phyloP scores from a whole-genome alignment of 2,113 vertebrate species.

The Ciconia boyciana region DNA sequence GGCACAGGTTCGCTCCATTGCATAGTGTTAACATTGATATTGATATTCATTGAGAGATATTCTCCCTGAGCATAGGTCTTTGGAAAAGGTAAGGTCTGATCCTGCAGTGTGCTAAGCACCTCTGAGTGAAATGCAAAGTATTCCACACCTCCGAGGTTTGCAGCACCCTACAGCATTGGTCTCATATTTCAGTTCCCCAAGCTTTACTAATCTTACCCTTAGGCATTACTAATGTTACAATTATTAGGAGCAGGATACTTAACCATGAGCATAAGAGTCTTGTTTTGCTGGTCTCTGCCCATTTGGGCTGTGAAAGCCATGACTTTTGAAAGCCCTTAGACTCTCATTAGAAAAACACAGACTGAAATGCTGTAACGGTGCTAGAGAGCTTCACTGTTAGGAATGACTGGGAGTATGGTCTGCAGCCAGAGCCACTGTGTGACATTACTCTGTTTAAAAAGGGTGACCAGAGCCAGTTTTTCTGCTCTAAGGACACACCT shows the following conservation, averaged over 20 bases:
- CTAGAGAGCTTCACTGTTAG: neutral
- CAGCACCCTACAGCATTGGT: neutral
- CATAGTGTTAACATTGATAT: too few relatives aligned
- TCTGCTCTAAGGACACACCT: neutral
- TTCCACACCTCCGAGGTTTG: neutral
- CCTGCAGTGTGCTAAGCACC: neutral
- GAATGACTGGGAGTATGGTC: neutral
- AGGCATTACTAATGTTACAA: neutral
- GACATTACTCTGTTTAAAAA: neutral
- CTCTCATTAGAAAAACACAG: neutral
- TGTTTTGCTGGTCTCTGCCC: neutral
- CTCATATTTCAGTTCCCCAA: neutral
- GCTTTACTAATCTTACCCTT: neutral
- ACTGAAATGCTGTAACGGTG: neutral
- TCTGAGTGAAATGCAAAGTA: neutral
- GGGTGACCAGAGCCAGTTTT: neutral
- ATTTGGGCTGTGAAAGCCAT: neutral
- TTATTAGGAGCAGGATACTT: neutral
- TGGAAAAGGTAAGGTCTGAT: neutral
- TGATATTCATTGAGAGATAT: too few relatives aligned
- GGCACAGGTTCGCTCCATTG: neutral
- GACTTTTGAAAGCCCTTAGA: neutral
- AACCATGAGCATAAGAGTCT: neutral
- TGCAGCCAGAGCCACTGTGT: fast-evolving
- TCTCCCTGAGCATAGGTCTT: neutral